Conservation (phyloP, 2,113 vertebrate genomes). For the Larimichthys crocea region DNA sequence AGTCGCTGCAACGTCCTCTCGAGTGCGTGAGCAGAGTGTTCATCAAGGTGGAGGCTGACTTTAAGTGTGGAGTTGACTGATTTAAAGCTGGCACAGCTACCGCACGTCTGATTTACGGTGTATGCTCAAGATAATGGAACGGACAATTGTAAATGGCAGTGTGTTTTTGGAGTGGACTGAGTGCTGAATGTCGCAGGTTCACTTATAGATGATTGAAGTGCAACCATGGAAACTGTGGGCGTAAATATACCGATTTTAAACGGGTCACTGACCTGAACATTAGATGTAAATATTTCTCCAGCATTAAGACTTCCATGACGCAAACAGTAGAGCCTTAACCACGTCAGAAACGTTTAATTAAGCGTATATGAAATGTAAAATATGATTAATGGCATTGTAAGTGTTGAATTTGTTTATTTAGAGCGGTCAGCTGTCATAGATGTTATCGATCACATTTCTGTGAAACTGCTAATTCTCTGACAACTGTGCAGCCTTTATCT, state of each 20-base stretch:
- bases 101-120: background rate
- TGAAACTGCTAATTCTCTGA: background rate
- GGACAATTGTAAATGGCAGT: background rate
- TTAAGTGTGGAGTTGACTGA: background rate
- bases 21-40: background rate
- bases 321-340: background rate
- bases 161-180: conserved; percentile 8
- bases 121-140: background rate
- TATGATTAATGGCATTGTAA: background rate
- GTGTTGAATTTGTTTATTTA: background rate
- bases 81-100: background rate
- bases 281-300: conserved; percentile 5
- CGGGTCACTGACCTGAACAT: conserved; percentile 1
- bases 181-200: background rate
- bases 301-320: background rate
- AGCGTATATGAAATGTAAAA: background rate
- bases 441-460: background rate
- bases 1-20: background rate
- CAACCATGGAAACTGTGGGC: conserved; percentile 53
- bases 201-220: conserved; percentile 14
- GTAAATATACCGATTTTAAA: conserved; percentile 44
- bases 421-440: background rate
- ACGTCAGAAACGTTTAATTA: background rate
- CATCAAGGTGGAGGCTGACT: background rate
- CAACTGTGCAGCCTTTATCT: background rate